Conservation (phyloP, 2,888 invertebrate species). For the Cristatella mucedo region DNA sequence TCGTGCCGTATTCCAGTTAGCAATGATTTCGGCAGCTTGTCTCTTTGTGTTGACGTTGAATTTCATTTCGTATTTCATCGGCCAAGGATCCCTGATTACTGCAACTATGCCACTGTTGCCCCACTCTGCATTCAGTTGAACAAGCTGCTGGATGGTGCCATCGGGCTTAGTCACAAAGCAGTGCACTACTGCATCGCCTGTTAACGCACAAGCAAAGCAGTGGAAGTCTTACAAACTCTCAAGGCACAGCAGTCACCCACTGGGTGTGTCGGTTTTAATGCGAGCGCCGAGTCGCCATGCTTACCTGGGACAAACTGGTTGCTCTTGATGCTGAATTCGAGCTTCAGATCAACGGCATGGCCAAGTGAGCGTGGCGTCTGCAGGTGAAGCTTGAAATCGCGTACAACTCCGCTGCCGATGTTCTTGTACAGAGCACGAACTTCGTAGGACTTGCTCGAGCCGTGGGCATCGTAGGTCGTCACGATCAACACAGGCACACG, state of each 20-base stretch:
- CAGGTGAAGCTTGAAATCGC: slow-evolving; percentile 9
- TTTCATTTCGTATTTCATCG: slow-evolving; percentile 11
- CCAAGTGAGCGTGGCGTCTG: not conserved
- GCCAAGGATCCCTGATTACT: slow-evolving; percentile 12
- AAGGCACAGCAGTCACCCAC: slow-evolving; percentile 5
- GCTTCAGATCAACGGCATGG: not conserved
- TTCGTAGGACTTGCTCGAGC: too few relatives aligned
- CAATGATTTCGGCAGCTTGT: slow-evolving; percentile 9
- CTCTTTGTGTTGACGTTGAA: not conserved
- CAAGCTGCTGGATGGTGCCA: too few relatives aligned
- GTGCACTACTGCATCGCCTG: too few relatives aligned
- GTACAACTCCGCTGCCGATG: not conserved
- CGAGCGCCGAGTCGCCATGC: not conserved
- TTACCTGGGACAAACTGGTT: slow-evolving; percentile 6
- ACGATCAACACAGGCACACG: not conserved
- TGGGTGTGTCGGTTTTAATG: not conserved
- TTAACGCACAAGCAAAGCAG: too few relatives aligned
- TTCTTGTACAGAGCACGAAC: slow-evolving; percentile 7
- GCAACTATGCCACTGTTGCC: too few relatives aligned
- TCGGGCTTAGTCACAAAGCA: too few relatives aligned
- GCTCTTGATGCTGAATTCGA: slow-evolving; percentile 9
- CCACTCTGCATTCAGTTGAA: too few relatives aligned
- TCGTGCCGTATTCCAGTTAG: slow-evolving; percentile 26
- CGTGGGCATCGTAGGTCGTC: not conserved
- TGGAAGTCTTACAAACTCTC: too few relatives aligned